These are phyloP conservation scores for Tachyglossus aculeatus DNA, from an alignment of 2,797 vertebrate species.

Conservation along the genomic window DNA sequence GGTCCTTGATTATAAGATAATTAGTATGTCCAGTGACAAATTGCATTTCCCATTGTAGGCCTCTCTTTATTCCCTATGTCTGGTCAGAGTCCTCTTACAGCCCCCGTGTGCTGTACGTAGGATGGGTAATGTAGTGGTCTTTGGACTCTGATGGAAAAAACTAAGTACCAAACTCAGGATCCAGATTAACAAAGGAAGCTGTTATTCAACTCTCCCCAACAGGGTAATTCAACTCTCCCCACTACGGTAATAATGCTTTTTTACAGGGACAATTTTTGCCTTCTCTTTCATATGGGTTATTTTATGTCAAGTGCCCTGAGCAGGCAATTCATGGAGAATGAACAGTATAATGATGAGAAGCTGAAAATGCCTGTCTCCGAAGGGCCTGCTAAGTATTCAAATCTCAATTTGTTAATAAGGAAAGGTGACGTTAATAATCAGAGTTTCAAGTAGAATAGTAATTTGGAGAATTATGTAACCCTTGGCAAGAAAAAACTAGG, in stretches of 20 bases:
- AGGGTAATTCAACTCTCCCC: too few species aligned
- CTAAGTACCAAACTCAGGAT: not conserved
- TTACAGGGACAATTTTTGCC: not conserved
- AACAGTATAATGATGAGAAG: not conserved
- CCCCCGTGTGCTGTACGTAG: not conserved
- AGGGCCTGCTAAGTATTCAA: not conserved
- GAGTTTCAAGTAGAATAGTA: not conserved
- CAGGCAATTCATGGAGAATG: not conserved
- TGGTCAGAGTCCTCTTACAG: not conserved
- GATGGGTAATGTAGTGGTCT: not conserved
- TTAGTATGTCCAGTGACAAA: constrained; percentile 16
- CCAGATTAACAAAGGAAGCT: too few species aligned
- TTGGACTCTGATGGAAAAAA: not conserved
- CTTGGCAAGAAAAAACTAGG: not conserved
- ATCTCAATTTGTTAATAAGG: not conserved
- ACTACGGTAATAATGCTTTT: not conserved
- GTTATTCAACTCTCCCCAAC: too few species aligned
- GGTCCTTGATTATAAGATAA: constrained; percentile 39
- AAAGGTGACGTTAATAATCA: not conserved
- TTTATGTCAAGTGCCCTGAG: not conserved
- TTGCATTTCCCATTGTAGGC: not conserved
- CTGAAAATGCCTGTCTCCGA: not conserved
- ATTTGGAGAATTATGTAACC: not conserved
- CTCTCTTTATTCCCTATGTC: not conserved
- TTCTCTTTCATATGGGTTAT: not conserved